Base-by-base conservation (phyloP, 2,888 invertebrate genomes). In the Tinea trinotella region DNA sequence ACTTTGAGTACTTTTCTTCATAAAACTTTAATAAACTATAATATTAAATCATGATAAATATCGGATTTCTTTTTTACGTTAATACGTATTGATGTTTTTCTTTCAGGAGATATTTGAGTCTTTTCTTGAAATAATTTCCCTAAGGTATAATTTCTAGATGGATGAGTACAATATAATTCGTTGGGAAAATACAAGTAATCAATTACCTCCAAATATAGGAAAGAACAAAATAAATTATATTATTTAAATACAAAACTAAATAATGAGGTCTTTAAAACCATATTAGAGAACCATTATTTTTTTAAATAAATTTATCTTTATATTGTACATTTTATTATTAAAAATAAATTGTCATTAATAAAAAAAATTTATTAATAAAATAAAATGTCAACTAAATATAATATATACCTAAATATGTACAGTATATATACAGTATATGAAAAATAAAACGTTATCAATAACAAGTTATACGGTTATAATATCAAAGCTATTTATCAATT, bases 161-260 rank as follows among this genome's bases (percentile, higher is more conserved):
- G 50, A 50, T 50, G 50, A 24, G 50, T n/a, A 50, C 50, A 50
- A 50, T 19, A 50, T 50, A 22, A 50, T 50, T 50, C 15, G 50
- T 24, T 50, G 1, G 15, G 15, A 50, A 50, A 50, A 24, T 48
- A 40, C 40, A 40, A 40, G 48, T 50, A 10, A 50, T 50, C 50
- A 50, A 24, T 50, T 50, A 22, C 22, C 24, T 50, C 9, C 50
- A 24, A 24, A 20, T 24, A 24, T 24, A 50, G 50, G 15, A 13
- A 1, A 18, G 48, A 30, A 30, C 30, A 30, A 30, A 10, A 10
- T 30, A 7, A 30, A 7, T 30, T n/a, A 30, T 10, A 30, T 30
- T 30, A 30, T 30, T 30, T 2, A 2, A 30, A 30, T 30, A 30
- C 30, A 30, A n/a, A n/a, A n/a, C n/a, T n/a, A n/a, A n/a, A n/a